Evolutionary conservation across 2,888 invertebrate genomes (phyloP).

Genomic region (Antheraea assamensis): DNA sequence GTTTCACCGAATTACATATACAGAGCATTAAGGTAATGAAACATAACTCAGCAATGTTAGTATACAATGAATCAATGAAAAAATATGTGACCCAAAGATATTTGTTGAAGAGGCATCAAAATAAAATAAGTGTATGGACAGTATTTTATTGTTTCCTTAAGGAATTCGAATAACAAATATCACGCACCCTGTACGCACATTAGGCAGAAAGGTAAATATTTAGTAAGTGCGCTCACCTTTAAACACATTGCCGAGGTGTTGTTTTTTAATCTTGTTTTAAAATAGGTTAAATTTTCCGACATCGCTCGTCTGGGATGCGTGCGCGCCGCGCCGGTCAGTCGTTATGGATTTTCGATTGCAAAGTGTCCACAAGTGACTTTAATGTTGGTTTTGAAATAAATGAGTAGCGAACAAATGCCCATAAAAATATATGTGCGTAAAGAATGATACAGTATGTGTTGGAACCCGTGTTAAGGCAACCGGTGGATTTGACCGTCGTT

Average conservation of each 20-base stretch:
- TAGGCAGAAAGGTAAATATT: constrained; percentile 50
- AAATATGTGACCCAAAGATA: too few relatives aligned
- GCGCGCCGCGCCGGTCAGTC: constrained; percentile 11
- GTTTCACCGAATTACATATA: too few relatives aligned
- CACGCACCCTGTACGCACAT: constrained; percentile 30
- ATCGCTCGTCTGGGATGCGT: constrained; percentile 24
- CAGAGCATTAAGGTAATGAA: too few relatives aligned
- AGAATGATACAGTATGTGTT: constrained; percentile 31
- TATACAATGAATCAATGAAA: too few relatives aligned
- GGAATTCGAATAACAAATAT: constrained; percentile 7
- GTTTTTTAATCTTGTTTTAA: constrained; percentile 29
- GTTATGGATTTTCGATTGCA: background rate
- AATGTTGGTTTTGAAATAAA: constrained; percentile 1
- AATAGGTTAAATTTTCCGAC: constrained; percentile 33
- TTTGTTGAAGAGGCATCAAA: background rate
- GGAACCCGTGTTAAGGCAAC: constrained; percentile 35
- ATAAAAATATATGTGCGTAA: background rate
- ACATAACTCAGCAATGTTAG: too few relatives aligned
- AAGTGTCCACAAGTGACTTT: constrained; percentile 1
- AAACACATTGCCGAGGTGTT: constrained; percentile 21
- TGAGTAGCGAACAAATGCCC: constrained; percentile 6
- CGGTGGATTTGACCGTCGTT: constrained; percentile 32
- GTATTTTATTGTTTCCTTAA: background rate
- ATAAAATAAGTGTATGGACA: background rate
- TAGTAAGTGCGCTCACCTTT: constrained; percentile 46